Percentiles rank a stretch among this genome's conserved stretches.
These are phyloP conservation scores for Stenopsyche tienmushanensis DNA, from an alignment of 1,140 invertebrate species.

Conservation along the genomic window DNA sequence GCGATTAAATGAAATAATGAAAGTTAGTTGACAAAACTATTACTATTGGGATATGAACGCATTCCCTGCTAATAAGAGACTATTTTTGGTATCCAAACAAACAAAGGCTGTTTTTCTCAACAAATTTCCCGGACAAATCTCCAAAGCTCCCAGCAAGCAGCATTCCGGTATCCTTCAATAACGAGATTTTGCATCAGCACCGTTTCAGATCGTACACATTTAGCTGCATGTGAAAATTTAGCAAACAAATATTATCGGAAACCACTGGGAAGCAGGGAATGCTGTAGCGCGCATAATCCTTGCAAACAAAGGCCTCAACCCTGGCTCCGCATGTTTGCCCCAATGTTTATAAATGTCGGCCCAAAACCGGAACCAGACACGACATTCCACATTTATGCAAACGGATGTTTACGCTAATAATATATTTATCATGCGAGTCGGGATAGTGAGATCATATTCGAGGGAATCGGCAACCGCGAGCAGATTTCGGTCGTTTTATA, in stretches of 20 bases:
- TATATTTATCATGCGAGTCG: background rate
- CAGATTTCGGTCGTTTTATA: no score
- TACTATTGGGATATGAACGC: background rate
- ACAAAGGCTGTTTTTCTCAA: background rate
- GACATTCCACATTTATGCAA: background rate
- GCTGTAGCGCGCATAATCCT: slow-evolving; percentile 13
- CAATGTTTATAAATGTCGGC: background rate
- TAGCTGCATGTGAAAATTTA: slow-evolving; percentile 18
- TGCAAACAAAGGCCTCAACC: slow-evolving; percentile 2
- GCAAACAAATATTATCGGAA: slow-evolving; percentile 30
- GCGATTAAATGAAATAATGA: no score
- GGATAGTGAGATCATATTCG: background rate
- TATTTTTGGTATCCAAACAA: background rate
- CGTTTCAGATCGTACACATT: background rate
- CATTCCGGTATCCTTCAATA: background rate
- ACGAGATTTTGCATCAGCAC: no score
- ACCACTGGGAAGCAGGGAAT: background rate
- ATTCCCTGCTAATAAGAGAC: background rate
- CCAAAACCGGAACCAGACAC: background rate
- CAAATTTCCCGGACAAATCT: no score
- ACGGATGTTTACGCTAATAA: background rate
- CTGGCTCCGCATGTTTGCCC: background rate
- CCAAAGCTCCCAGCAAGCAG: background rate
- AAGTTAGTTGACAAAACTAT: background rate
- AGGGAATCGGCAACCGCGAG: no score